Conservation (phyloP, 2,888 invertebrate species). For the Drosophila dives region DNA sequence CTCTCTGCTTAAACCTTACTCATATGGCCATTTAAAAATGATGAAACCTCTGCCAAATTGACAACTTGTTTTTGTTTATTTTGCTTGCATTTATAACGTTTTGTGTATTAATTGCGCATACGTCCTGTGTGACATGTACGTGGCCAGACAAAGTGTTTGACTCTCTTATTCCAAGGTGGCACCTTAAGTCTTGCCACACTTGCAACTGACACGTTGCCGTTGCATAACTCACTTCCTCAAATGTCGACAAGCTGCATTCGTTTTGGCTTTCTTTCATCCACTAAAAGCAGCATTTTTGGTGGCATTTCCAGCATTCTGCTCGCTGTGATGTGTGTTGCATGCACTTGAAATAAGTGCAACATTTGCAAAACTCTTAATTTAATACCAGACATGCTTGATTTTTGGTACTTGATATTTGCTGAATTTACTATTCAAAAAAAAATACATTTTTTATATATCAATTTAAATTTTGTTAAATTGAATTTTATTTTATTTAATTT, state of each 20-base stretch:
- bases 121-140: slow-evolving; percentile 51
- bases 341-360: neutral
- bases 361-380: neutral
- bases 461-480: too few species aligned
- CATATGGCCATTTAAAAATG: slow-evolving; percentile 66
- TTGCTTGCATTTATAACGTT: slow-evolving; percentile 45
- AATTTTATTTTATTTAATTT: too few species aligned
- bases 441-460: neutral
- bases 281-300: slow-evolving; percentile 5
- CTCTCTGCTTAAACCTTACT: slow-evolving; percentile 58
- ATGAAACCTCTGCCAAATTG: slow-evolving; percentile 39
- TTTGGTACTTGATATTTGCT: neutral
- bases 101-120: slow-evolving; percentile 70
- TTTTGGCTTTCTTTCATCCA: slow-evolving; percentile 8
- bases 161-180: slow-evolving; percentile 13
- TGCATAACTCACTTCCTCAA: slow-evolving; percentile 35
- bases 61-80: slow-evolving; percentile 35
- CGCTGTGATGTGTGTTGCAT: neutral
- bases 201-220: slow-evolving; percentile 41
- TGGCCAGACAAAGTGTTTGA: slow-evolving; percentile 9
- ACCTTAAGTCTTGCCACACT: slow-evolving; percentile 22
- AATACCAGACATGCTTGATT: neutral
- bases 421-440: neutral
- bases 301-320: neutral
- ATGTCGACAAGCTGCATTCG: slow-evolving; percentile 30